Base-by-base conservation (phyloP, 2,113 vertebrate species). In the Aphyosemion australe region DNA sequence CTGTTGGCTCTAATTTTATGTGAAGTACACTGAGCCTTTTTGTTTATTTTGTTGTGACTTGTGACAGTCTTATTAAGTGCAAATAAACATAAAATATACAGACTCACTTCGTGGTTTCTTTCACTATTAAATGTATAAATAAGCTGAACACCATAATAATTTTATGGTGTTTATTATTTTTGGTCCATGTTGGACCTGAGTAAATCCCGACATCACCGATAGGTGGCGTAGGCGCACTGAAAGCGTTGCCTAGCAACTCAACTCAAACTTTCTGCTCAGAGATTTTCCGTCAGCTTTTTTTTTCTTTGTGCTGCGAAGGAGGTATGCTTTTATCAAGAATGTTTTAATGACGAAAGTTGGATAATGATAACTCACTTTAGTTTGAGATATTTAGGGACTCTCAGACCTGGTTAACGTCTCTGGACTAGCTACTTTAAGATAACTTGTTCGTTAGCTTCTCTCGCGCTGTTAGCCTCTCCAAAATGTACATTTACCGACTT, bases 171-270 rank as follows among this genome's bases (percentile, higher is more conserved):
- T 48, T 19, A 16, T 18, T 19, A 4, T 48, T 48, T n/a, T 48
- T 47, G 2, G 41, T 42, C 41, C 12, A 12, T 42, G 41, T 42
- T 10, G 41, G 12, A 12, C 41, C 11, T 42, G 12, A 37, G 9
- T 37, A 37, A 37, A 37, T 37, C 7, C 34, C 9, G 10, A 13
- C 41, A 13, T 65, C 55, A 20, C 73, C 59, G 15, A 15, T 31
- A 74, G 77, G 60, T 26, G 75, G 59, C 75, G 43, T 19, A 14
- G 3, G 43, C 21, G 41, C 31, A 1, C 12, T 5, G 4, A 26
- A 16, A 21, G 1, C 0, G 85, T 87, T 80, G 70, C 89, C 26
- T 54, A 54, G 87, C 79, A 89, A 84, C 86, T 46, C 31, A 57
- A 62, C 3, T n/a, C 45, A 84, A 84, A 86, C 82, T 66, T 45